A percentile compares a stretch with the other conserved stretches of the same genome.
Evolutionary conservation across 1,140 invertebrate species (phyloP).

Genomic region (Ridgeia piscesae): DNA sequence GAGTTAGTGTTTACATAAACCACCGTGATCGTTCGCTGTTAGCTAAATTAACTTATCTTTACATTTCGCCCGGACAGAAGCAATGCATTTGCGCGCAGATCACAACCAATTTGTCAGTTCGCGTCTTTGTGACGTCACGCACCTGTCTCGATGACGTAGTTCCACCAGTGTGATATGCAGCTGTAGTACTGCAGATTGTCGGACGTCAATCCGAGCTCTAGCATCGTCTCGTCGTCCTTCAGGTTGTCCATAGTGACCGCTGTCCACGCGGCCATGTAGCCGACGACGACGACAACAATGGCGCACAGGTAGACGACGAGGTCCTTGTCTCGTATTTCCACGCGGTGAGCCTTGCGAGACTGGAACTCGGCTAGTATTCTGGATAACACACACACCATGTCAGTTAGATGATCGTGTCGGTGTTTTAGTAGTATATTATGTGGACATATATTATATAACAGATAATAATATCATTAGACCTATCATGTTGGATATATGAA

Average conservation of each 20-base stretch:
- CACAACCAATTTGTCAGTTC: too few relatives aligned
- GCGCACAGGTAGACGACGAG: constrained; percentile 76
- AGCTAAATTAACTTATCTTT: too few relatives aligned
- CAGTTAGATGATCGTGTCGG: neutral
- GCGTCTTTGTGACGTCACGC: constrained; percentile 36
- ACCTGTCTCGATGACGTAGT: constrained; percentile 81
- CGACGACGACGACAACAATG: constrained; percentile 75
- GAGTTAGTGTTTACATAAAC: too few relatives aligned
- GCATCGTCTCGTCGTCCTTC: constrained; percentile 47
- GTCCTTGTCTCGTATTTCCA: constrained; percentile 82
- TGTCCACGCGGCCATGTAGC: constrained; percentile 85
- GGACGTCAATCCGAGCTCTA: constrained; percentile 57
- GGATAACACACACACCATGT: constrained; percentile 33
- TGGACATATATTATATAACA: neutral
- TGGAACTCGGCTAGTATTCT: constrained; percentile 68
- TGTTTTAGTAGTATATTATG: neutral
- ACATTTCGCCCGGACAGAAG: too few relatives aligned
- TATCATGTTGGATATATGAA: too few relatives aligned
- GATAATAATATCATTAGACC: neutral
- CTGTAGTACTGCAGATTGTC: constrained; percentile 63
- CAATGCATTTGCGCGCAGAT: too few relatives aligned
- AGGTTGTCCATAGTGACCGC: constrained; percentile 62
- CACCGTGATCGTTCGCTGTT: too few relatives aligned
- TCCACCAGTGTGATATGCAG: constrained; percentile 83
- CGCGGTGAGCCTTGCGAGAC: constrained; percentile 86